These are phyloP conservation scores for Phalanger gymnotis DNA, from an alignment of 2,797 vertebrate genomes.

Conservation along the genomic window DNA sequence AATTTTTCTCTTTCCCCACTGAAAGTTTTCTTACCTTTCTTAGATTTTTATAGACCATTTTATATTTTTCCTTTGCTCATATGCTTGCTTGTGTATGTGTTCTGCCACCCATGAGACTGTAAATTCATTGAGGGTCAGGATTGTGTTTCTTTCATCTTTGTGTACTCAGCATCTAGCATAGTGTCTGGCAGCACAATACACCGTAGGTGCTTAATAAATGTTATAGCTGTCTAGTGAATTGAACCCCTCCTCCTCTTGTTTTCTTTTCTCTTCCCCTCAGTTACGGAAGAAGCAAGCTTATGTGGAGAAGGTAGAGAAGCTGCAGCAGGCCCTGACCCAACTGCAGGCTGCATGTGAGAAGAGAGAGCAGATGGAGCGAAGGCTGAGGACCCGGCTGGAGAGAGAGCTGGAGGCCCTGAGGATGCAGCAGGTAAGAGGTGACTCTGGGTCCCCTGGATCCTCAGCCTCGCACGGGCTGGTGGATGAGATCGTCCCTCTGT, in stretches of 20 bases:
- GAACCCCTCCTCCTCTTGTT: neutral
- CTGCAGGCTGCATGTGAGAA: conserved; percentile 92
- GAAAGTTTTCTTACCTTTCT: neutral
- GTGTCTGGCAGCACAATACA: neutral
- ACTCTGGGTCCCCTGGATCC: fast-evolving
- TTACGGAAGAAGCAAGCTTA: conserved; percentile 91
- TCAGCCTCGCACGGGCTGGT: neutral
- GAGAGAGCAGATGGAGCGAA: conserved; percentile 91
- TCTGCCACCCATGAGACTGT: neutral
- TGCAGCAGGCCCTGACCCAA: conserved; percentile 91
- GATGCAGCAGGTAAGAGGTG: conserved; percentile 86
- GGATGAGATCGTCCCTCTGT: neutral
- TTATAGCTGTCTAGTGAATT: neutral
- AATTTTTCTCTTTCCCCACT: neutral
- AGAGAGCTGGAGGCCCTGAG: conserved; percentile 89
- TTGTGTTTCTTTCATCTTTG: neutral
- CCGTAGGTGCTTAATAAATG: neutral
- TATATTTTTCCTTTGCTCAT: neutral
- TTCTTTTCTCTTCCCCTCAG: conserved; percentile 72
- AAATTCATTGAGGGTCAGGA: neutral
- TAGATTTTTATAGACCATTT: neutral
- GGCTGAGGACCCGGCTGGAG: conserved; percentile 89
- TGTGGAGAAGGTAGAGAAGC: conserved; percentile 91
- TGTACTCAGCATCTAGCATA: neutral
- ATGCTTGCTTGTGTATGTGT: neutral